phyloP scores from a whole-genome alignment of 2,888 invertebrate species.

The Thecophora atra region DNA sequence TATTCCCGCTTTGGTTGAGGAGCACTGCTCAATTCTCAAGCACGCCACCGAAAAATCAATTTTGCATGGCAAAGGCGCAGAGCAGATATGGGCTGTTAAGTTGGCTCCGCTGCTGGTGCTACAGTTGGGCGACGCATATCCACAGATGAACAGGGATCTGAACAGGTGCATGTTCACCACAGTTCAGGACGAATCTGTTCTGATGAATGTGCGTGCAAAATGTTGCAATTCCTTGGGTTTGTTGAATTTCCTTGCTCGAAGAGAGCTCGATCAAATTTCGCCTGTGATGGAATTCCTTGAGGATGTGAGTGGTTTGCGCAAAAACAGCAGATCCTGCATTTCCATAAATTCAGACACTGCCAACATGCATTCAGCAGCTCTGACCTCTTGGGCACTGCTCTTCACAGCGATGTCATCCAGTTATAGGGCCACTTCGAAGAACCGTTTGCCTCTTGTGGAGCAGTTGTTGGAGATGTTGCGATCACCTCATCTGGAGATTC shows the following conservation, averaged over 20 bases:
- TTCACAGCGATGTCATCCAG: constrained; percentile 80
- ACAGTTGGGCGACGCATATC: constrained; percentile 77
- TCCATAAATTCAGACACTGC: constrained; percentile 75
- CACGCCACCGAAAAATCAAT: constrained; percentile 85
- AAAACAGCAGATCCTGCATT: constrained; percentile 78
- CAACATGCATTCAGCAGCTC: constrained; percentile 83
- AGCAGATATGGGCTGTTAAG: constrained; percentile 85
- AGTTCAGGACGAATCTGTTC: constrained; percentile 78
- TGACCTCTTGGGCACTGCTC: constrained; percentile 90
- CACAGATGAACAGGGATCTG: constrained; percentile 76
- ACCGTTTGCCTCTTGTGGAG: constrained; percentile 60
- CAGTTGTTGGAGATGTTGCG: constrained; percentile 79
- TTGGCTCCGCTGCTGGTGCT: constrained; percentile 83
- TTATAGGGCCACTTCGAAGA: constrained; percentile 73
- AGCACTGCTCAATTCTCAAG: constrained; percentile 80
- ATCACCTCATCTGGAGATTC: constrained; percentile 81
- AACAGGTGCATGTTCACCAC: constrained; percentile 78
- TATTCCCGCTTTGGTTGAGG: constrained; percentile 78
- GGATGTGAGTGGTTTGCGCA: constrained; percentile 79
- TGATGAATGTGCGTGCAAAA: constrained; percentile 80
- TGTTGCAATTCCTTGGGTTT: constrained; percentile 86
- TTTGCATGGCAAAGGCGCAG: constrained; percentile 83
- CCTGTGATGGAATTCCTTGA: constrained; percentile 81
- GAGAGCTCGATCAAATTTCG: constrained; percentile 78
- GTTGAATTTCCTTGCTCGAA: constrained; percentile 83